phyloP scores from a whole-genome alignment of 1,140 invertebrate species.

The Monomorium pharaonis region DNA sequence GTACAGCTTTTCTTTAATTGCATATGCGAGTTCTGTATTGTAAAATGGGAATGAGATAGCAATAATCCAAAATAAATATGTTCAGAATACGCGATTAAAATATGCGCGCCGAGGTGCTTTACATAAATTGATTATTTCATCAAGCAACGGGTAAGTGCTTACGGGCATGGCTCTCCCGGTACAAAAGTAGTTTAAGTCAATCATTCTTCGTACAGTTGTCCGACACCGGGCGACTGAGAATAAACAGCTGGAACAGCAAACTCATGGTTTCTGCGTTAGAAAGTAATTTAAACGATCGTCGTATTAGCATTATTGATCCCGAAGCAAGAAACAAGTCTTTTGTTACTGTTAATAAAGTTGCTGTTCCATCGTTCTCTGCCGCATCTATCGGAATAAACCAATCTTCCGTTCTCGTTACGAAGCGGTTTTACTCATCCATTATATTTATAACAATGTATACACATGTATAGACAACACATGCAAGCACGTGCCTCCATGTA shows the following conservation, averaged over 20 bases:
- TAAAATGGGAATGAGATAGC: background rate
- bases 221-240: slow-evolving; percentile 37
- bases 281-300: background rate
- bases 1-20: background rate
- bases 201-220: slow-evolving; percentile 45
- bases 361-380: background rate
- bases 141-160: background rate
- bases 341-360: slow-evolving; percentile 69
- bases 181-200: slow-evolving; percentile 56
- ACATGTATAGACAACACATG: background rate
- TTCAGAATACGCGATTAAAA: slow-evolving; percentile 13
- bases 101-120: slow-evolving; percentile 27
- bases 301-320: slow-evolving; percentile 68
- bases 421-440: background rate
- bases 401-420: background rate
- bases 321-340: slow-evolving; percentile 41
- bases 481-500: too few relatives aligned
- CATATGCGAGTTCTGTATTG: background rate
- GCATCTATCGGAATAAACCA: background rate
- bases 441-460: background rate
- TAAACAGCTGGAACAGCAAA: slow-evolving; percentile 58
- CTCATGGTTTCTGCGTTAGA: slow-evolving; percentile 11
- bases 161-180: background rate
- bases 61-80: background rate
- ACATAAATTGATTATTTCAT: slow-evolving; percentile 50